Conservation (phyloP, 2,797 vertebrate genomes). For the Nothura maculosa region DNA sequence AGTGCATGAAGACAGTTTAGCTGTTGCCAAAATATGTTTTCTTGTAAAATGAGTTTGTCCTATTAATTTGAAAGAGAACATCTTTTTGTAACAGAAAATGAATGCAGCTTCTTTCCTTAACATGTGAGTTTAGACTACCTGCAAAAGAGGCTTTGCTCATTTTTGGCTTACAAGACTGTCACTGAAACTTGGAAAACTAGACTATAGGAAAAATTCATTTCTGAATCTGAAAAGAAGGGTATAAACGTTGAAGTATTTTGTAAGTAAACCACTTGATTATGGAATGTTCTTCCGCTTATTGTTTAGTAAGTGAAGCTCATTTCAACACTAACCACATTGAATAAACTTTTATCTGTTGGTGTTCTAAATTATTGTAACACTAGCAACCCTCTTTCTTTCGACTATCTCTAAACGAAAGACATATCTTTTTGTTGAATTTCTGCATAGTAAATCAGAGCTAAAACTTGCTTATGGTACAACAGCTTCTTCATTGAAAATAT, state of each 20-base stretch:
- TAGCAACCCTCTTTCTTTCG: background rate
- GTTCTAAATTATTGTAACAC: background rate
- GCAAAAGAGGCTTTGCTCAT: background rate
- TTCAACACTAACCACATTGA: constrained; percentile 54
- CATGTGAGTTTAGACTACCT: background rate
- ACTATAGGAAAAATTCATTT: background rate
- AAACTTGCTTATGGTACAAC: background rate
- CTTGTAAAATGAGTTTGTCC: background rate
- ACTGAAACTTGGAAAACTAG: background rate
- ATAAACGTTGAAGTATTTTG: background rate
- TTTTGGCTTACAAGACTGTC: background rate
- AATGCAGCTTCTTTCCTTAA: background rate
- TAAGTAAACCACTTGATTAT: constrained; percentile 44
- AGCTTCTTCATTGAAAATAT: background rate
- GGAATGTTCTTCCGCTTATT: constrained; percentile 4
- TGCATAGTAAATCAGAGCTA: background rate
- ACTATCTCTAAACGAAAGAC: background rate
- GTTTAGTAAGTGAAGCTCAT: background rate
- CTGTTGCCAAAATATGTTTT: background rate
- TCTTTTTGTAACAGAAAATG: background rate
- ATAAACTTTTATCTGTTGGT: background rate
- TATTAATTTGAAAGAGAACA: background rate
- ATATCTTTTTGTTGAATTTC: background rate
- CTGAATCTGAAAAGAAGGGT: background rate
- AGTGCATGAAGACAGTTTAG: background rate